A percentile compares a stretch with the other conserved stretches of the same genome.
Evolutionary conservation across 2,113 vertebrate species (phyloP).

Genomic region (Thymallus thymallus): DNA sequence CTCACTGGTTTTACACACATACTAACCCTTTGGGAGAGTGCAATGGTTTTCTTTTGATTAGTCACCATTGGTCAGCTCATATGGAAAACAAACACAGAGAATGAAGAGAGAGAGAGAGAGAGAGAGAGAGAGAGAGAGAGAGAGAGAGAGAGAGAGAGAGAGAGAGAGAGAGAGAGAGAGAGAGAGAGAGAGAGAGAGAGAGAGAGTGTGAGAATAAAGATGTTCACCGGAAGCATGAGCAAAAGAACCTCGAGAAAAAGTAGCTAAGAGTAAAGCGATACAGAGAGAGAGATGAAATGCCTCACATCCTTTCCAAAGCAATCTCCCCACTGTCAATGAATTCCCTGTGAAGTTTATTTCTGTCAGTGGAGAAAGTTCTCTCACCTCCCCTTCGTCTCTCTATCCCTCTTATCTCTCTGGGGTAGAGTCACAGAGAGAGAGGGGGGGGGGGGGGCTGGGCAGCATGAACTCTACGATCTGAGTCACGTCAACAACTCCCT

Average conservation of each 20-base stretch:
- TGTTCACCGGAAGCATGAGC: background rate
- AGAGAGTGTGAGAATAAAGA: background rate
- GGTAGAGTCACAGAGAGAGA: background rate
- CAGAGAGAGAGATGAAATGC: slow-evolving; percentile 16
- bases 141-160: background rate
- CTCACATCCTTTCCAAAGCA: slow-evolving; percentile 52
- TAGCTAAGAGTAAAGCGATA: background rate
- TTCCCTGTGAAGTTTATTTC: slow-evolving; percentile 25
- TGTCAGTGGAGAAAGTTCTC: slow-evolving; percentile 41
- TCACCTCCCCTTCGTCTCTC: slow-evolving; percentile 25
- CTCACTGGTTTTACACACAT: no score
- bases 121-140: background rate
- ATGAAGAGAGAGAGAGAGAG: slow-evolving; percentile 11
- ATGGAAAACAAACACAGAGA: slow-evolving; percentile 34
- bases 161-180: slow-evolving; percentile 11
- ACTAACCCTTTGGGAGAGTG: no score
- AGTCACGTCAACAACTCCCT: slow-evolving; percentile 22
- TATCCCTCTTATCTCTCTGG: slow-evolving; percentile 7
- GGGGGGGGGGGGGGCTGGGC: background rate
- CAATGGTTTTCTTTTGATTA: no score
- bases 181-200: slow-evolving; percentile 1
- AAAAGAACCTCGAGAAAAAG: background rate
- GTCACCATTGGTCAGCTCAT: slow-evolving; percentile 7
- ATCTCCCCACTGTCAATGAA: slow-evolving; percentile 59
- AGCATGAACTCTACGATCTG: slow-evolving; percentile 7